Evolutionary conservation across 1,140 invertebrate species (phyloP).

Genomic region (Drosophila chauvacae): DNA sequence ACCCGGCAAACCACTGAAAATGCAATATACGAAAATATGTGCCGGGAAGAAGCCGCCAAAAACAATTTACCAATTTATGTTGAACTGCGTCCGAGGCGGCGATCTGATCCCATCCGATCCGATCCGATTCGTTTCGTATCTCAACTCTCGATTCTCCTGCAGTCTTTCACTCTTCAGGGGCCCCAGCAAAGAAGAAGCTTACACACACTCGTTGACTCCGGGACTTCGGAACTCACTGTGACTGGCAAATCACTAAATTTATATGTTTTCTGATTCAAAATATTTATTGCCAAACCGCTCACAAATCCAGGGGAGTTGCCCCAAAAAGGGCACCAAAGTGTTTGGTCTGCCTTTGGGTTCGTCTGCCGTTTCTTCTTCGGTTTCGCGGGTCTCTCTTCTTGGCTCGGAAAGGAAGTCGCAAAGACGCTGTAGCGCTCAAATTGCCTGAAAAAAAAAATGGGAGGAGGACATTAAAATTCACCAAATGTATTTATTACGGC

Average conservation of each 20-base stretch:
- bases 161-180: slow-evolving; percentile 5
- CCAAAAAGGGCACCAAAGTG: slow-evolving; percentile 78
- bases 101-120: slow-evolving; percentile 33
- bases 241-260: slow-evolving; percentile 84
- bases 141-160: slow-evolving; percentile 25
- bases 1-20: slow-evolving; percentile 59
- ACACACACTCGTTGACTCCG: slow-evolving; percentile 44
- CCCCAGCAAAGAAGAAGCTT: slow-evolving; percentile 22
- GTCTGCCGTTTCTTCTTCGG: not conserved
- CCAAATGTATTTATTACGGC: slow-evolving; percentile 84
- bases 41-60: slow-evolving; percentile 77
- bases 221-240: slow-evolving; percentile 22
- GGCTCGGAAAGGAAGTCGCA: slow-evolving; percentile 52
- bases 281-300: slow-evolving; percentile 82
- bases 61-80: slow-evolving; percentile 84
- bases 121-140: slow-evolving; percentile 28
- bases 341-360: slow-evolving; percentile 36
- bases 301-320: slow-evolving; percentile 62
- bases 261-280: slow-evolving; percentile 84
- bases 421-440: slow-evolving; percentile 68
- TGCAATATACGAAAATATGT: slow-evolving; percentile 76
- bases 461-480: slow-evolving; percentile 84
- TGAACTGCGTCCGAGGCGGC: slow-evolving; percentile 57
- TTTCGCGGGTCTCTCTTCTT: not conserved
- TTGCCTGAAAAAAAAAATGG: slow-evolving; percentile 67